Evolutionary conservation across 2,888 invertebrate genomes (phyloP), one percentile per base, ranked within the genome.

Genomic region (Dione vanillae): DNA sequence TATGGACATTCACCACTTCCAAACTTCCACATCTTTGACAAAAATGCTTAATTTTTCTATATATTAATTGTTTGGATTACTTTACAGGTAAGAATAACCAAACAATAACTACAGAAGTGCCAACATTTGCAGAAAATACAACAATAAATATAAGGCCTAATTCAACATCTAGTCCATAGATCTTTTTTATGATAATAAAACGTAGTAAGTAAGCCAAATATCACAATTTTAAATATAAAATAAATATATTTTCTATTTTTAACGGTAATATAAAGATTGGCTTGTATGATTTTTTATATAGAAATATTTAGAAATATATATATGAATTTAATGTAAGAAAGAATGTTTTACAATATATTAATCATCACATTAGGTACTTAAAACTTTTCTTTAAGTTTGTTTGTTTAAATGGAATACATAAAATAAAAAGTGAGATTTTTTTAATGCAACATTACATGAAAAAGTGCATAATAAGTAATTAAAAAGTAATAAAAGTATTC

Each of bases 151-250:
- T 43, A 27, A n/a, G 43, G n/a, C n/a, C 43, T 27, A 61, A 61
- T 35, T 10, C n/a, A 11, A 61, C 45, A 45, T 45, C 61, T 61
- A 61, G 45, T 61, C 61, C 19, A 43, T 61, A 61, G 54, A 2
- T 35, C 5, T 6, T 11, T 20, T 19, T 19, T 49, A 19, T 49
- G 3, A 49, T 16, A 10, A 10, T 19, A 11, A 19, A 45, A n/a
- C 8, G 0, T 40, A 7, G 3, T 40, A 40, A 40, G 27, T 27
- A 27, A 27, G 27, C 2, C 5, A 5, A 27, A 27, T 5, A 27
- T 27, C 27, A 27, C 27, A 27, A 27, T 3, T 27, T 27, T 27
- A 5, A 27, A 27, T 27, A 3, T 5, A 27, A 27, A 27, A 27
- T n/a, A 27, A 27, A 27, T 27, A 27, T 27, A 3, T 27, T 27